Evolutionary conservation across 1,140 invertebrate genomes (phyloP).

Genomic region (Bombus huntii): DNA sequence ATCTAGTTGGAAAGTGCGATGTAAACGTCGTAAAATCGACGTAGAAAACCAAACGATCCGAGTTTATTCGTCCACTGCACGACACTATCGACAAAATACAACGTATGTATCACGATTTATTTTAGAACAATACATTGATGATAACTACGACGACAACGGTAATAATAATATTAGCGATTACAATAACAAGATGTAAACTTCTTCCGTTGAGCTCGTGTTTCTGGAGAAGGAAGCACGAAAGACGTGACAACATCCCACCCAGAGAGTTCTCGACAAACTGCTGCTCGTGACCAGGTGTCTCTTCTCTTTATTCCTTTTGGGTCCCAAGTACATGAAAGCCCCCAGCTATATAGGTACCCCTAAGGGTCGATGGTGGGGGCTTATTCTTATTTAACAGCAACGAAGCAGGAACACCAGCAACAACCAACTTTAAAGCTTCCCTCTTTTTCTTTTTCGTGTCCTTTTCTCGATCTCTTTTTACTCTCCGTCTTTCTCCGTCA

Average conservation of each 20-base stretch:
- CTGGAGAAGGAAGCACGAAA: constrained; percentile 1
- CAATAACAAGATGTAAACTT: background rate
- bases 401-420: constrained; percentile 67
- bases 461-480: constrained; percentile 24
- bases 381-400: constrained; percentile 81
- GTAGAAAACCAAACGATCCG: background rate
- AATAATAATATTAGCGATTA: background rate
- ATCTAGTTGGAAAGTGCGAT: background rate
- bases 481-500: constrained; percentile 33
- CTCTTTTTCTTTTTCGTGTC: constrained; percentile 55
- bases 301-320: constrained; percentile 81
- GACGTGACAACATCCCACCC: constrained; percentile 47
- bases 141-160: background rate
- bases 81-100: constrained; percentile 53
- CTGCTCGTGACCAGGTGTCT: constrained; percentile 76
- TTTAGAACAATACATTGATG: constrained; percentile 6
- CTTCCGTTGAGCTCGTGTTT: background rate
- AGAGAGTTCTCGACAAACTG: constrained; percentile 74
- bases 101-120: background rate
- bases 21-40: background rate
- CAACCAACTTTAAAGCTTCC: constrained; percentile 54
- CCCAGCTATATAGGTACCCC: constrained; percentile 68
- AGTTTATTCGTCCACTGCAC: constrained; percentile 51
- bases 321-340: constrained; percentile 68
- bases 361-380: constrained; percentile 66